A percentile compares a stretch with the other conserved stretches of the same genome.
phyloP scores from a whole-genome alignment of 2,888 invertebrate genomes.

The Troides aeacus region DNA sequence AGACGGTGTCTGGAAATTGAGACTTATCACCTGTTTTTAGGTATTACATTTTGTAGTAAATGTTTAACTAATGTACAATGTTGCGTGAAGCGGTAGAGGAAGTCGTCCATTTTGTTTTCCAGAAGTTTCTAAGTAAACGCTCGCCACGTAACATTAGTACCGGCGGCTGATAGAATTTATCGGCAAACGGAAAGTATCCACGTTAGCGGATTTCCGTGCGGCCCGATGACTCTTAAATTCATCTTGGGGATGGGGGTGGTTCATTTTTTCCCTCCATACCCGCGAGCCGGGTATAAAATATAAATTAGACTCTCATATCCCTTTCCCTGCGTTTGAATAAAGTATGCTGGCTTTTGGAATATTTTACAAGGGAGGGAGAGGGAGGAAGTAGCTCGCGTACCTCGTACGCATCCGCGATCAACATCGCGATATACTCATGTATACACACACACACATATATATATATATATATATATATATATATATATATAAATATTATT shows the following conservation, averaged over 20 bases:
- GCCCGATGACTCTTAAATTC: slow-evolving; percentile 43
- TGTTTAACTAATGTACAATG: too few relatives aligned
- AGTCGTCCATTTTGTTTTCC: too few relatives aligned
- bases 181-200: slow-evolving; percentile 39
- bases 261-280: slow-evolving; percentile 34
- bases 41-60: too few relatives aligned
- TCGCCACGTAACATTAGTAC: background rate
- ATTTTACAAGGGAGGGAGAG: slow-evolving; percentile 28
- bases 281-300: slow-evolving; percentile 40
- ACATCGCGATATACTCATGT: background rate
- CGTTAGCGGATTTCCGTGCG: slow-evolving; percentile 38
- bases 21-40: too few relatives aligned
- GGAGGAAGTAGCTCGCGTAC: slow-evolving; percentile 2
- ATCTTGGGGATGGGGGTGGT: slow-evolving; percentile 34
- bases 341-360: slow-evolving; percentile 34
- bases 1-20: too few relatives aligned
- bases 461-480: background rate
- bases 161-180: background rate
- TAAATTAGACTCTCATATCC: slow-evolving; percentile 43
- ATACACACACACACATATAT: too few relatives aligned
- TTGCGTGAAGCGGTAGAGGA: too few relatives aligned
- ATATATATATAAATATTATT: background rate
- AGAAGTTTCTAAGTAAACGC: too few relatives aligned
- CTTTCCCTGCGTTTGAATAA: slow-evolving; percentile 37
- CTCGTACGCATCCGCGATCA: slow-evolving; percentile 1